phyloP scores from a whole-genome alignment of 2,113 vertebrate genomes.

The Argyrosomus japonicus region DNA sequence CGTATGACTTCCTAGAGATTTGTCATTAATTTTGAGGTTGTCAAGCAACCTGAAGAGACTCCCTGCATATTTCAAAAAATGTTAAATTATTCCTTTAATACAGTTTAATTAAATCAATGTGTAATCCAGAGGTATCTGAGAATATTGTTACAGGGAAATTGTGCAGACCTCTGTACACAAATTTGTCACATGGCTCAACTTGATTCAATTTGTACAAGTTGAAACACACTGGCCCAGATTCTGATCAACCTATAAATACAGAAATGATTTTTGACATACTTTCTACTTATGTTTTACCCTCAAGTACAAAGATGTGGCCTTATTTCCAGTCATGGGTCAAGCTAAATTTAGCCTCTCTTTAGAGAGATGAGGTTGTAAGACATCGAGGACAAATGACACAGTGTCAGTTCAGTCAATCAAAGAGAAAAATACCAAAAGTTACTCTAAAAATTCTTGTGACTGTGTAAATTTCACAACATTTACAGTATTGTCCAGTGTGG shows the following conservation, averaged over 20 bases:
- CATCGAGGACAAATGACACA: background rate
- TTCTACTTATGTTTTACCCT: background rate
- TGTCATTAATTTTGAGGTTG: background rate
- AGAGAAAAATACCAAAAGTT: constrained; percentile 13
- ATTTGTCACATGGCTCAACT: constrained; percentile 14
- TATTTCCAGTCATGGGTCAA: constrained; percentile 28
- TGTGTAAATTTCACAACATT: constrained; percentile 5
- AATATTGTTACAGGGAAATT: background rate
- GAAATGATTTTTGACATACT: background rate
- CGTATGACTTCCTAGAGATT: background rate
- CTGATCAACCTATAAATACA: constrained; percentile 6
- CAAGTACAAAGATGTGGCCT: constrained; percentile 7
- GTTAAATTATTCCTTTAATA: constrained; percentile 14
- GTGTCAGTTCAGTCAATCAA: constrained; percentile 13
- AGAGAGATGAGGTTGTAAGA: background rate
- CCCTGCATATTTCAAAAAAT: background rate
- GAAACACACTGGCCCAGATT: constrained; percentile 11
- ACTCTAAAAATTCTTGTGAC: background rate
- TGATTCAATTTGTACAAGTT: constrained; percentile 24
- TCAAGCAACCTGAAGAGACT: background rate
- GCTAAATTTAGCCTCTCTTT: background rate
- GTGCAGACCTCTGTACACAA: background rate
- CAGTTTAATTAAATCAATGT: background rate
- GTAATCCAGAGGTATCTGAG: background rate
- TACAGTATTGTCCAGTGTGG: constrained; percentile 32